Evolutionary conservation across 2,888 invertebrate species (phyloP).

Genomic region (Mythimna pallens): DNA sequence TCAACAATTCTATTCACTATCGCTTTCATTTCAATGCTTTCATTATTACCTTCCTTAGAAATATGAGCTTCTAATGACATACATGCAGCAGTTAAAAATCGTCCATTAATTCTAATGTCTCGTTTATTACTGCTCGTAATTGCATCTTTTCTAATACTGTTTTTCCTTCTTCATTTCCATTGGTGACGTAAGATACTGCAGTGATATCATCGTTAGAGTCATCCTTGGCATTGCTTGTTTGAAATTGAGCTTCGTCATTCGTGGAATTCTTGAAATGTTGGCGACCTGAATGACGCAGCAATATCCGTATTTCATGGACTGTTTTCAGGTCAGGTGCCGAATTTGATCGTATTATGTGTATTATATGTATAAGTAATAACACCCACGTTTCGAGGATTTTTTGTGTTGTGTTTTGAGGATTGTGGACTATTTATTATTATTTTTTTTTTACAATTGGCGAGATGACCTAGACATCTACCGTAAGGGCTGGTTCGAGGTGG

Average conservation of each 20-base stretch:
- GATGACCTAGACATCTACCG: too few relatives aligned
- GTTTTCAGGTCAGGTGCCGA: conserved; percentile 44
- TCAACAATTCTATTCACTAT: conserved; percentile 36
- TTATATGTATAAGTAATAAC: conserved; percentile 31
- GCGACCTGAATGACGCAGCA: conserved; percentile 37
- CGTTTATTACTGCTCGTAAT: conserved; percentile 39
- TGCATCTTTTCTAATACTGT: conserved; percentile 37
- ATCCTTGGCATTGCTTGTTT: conserved; percentile 28
- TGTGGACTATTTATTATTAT: too few relatives aligned
- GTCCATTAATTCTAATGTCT: conserved; percentile 36
- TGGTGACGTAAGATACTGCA: conserved; percentile 42
- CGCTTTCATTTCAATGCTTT: conserved; percentile 45
- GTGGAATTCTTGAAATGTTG: conserved; percentile 35
- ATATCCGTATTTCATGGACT: conserved; percentile 34
- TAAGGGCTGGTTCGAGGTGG: too few relatives aligned
- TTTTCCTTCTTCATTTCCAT: conserved; percentile 36
- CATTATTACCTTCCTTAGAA: conserved; percentile 15
- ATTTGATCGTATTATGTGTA: conserved; percentile 34
- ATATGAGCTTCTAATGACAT: conserved; percentile 40
- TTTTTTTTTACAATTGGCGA: too few relatives aligned
- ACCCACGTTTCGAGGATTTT: conserved; percentile 6
- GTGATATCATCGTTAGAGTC: conserved; percentile 48
- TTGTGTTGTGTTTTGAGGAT: too few relatives aligned
- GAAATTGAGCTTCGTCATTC: conserved; percentile 29
- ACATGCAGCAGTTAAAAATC: conserved; percentile 33